Base-by-base conservation (phyloP, 64 coral and sea anemone species). In the Montipora capricornis region DNA sequence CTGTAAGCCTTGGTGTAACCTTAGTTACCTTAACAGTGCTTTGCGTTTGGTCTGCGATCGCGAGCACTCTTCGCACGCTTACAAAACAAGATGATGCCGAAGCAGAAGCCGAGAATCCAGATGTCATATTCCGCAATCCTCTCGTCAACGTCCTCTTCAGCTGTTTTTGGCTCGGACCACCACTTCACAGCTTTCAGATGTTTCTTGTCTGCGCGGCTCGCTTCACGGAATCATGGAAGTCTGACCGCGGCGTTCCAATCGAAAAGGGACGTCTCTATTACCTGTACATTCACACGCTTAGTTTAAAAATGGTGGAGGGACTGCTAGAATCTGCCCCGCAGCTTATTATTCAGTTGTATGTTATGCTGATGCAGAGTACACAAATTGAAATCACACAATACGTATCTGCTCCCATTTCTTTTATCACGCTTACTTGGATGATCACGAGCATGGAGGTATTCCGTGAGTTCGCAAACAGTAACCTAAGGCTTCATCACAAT, bases 291-390 rank as follows among this genome's bases (percentile, higher is more conserved):
- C 82, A 86, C 66, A 86, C 62, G 19, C 82, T 71, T 16, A 86
- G 71, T 47, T 86, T 86, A 64, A 86, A 86, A 71, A 86, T 86
- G 82, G 66, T 73, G 14, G 82, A 86, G 5, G 82, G 82, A 16
- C 47, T 86, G 45, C 47, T 86, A 37, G 82, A 86, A 50, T 20
- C 7, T 13, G 82, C 82, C 0, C 82, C 82, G 45, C 82, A 86
- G 47, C 82, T 86, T 2, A 70, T 86, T 5, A 52, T 86, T n/a
- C 82, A 86, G 19, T 47, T 86, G 16, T 73, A 86, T 49, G 82
- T 73, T 49, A 86, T 86, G 64, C 6, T 86, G 17, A 60, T 14
- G 4, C 0, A 19, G 26, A 46, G 19, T 3, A 2, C 47, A 5
- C 1, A 50, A 49, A 50, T 71, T 48, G 0, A 11, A 4, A 19